Evolutionary conservation across 35 echinoderm and acorn worm genomes (phyloP), one percentile per base, ranked within the genome.

Genomic region (Heliocidaris tuberculata): DNA sequence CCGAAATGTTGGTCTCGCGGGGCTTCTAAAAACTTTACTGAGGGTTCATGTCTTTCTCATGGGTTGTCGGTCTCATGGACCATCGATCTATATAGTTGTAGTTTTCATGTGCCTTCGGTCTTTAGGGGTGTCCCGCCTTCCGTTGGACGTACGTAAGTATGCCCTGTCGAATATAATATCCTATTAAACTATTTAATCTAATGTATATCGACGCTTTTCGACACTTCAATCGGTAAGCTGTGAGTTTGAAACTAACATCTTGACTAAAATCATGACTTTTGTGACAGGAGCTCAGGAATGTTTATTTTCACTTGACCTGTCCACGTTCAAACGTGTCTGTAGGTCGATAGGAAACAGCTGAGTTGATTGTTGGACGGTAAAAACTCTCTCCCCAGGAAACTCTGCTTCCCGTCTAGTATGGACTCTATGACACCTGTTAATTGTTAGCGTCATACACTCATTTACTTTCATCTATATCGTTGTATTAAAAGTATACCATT

Each of bases 281-380:
- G 21, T 19, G 65, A 78, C 21, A 19, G 7, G 21, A 78, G 27
- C 21, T 70, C 60, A n/a, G 24, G 21, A 24, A 78, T 78, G 65
- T 78, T 78, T 78, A 78, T 78, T 78, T 78, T 78, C 21, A n/a
- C 65, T 78, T 78, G 65, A 78, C 65, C 65, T 19, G 65, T 78
- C 65, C 65, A n/a, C 65, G 65, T 8, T n/a, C 7, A 78, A 78
- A 78, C 65, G 7, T 78, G 65, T 21, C 65, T 78, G 21, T 78
- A 78, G 65, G 65, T 19, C 65, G 65, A 78, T 78, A 7, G 65
- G 65, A 78, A 78, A 78, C 65, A 78, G 19, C 65, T 78, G 65
- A 78, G 65, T 78, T 78, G 27, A 78, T 78, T 78, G 21, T 78
- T 78, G 65, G 65, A 78, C 65, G 65, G 21, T 19, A 78, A 78